Base-by-base conservation (phyloP, 1,140 invertebrate species). In the Megalonaias nervosa region DNA sequence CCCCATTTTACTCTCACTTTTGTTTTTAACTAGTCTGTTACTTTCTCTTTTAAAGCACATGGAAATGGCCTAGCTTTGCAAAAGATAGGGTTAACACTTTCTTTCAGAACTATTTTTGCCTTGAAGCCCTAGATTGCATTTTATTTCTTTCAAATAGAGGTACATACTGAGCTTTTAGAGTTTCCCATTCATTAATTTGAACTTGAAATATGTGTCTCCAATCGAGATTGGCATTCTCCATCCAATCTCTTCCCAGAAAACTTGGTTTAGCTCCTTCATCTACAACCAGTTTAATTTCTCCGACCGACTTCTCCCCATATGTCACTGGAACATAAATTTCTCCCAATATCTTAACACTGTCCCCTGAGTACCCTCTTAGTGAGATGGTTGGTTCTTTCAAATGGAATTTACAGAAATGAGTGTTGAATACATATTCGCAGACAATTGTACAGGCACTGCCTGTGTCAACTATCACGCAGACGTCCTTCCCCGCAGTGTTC, bases 21-120 rank as follows among this genome's bases (percentile, higher is more conserved):
- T n/a, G n/a, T 79, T 14, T 87, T 80, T 16, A 92, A 73, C 84
- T 92, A 87, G 12, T 84, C 23, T 14, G 91, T 85, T 15, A 92
- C 80, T 71, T 87, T 81, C 21, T 86, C 71, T 77, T 79, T 85
- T 6, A 92, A 71, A 17, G 90, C 87, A 75, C 87, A 90, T 3
- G 89, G 89, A 21, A 92, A 81, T 12, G 85, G 82, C 19, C 81
- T 26, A 21, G 81, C 69, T 56, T 82, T 82, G 57, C 16, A 67
- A 31, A 72, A 81, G 23, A 60, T 71, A 23, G 79, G 79, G 5
- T 60, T 64, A 19, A 66, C 72, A 72, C 73, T 55, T n/a, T 19
- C 13, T 31, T 73, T 67, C 21, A 66, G 56, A 56, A 38, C 19
- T 13, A 77, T 19, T 67, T 77, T 74, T 56, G 57, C 77, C 58